Base-by-base conservation (phyloP, 2,888 invertebrate species). In the Cephalotes varians region DNA sequence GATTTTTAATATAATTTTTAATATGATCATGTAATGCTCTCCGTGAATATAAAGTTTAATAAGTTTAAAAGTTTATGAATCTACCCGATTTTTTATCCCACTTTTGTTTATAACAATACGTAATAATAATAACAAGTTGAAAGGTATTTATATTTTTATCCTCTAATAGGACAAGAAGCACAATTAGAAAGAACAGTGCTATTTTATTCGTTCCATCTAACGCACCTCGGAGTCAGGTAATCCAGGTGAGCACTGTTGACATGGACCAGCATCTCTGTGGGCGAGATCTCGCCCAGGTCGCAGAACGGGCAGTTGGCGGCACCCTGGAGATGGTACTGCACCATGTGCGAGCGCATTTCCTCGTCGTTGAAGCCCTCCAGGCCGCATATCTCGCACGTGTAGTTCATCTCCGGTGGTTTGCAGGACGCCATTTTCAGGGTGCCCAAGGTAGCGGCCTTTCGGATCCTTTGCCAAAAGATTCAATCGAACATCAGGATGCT, bases 311-410 rank as follows among this genome's bases (percentile, higher is more conserved):
- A 98, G 71, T 97, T 96, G 12, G 97, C 96, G 86, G 97, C 96
- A 0, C 97, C 97, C 85, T 97, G 97, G 12, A 98, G 96, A 93
- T 98, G 98, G 89, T 96, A 97, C 64, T 97, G 96, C 79, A 97
- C 95, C 84, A 98, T 97, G 94, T 98, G 98, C 28, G 96, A 95
- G 85, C 97, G 95, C 96, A 98, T 97, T 88, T 97, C 96, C 85
- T 97, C 97, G 93, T 97, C 97, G 83, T 96, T 96, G 84, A 98
- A 95, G 28, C 97, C 97, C 91, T 97, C 97, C 87, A 97, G 96
- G n/a, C 98, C 98, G 94, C 98, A 98, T 86, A 98, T 97, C 95
- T 98, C 97, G 95, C 98, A 98, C 77, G 97, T 96, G 94, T 96
- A 96, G 91, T 94, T 95, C 91, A 96, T 94, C 92, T 96, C 96